phyloP scores from a whole-genome alignment of 2,888 invertebrate genomes.

The Entomobrya proxima region DNA sequence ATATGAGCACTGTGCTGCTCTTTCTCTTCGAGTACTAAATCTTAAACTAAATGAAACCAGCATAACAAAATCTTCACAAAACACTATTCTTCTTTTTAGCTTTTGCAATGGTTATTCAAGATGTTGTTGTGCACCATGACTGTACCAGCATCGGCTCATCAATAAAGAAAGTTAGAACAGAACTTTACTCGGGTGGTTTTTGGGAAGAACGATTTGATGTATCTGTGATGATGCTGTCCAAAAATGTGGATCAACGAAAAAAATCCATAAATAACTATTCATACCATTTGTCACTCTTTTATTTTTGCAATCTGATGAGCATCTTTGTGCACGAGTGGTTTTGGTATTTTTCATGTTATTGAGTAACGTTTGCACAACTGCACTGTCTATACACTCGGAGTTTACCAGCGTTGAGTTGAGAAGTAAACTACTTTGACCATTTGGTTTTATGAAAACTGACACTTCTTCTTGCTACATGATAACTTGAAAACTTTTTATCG shows the following conservation, averaged over 20 bases:
- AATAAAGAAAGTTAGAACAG: background rate
- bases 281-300: conserved; percentile 21
- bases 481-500: background rate
- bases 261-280: conserved; percentile 15
- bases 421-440: background rate
- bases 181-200: background rate
- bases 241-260: conserved; percentile 17
- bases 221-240: background rate
- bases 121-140: background rate
- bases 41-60: background rate
- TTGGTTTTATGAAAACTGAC: conserved; percentile 9
- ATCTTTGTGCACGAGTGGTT: conserved; percentile 18
- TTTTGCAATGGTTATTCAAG: background rate
- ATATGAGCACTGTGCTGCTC: background rate
- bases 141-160: background rate
- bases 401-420: background rate
- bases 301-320: background rate
- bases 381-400: background rate
- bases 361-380: background rate
- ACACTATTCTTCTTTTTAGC: no score
- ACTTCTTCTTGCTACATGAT: background rate
- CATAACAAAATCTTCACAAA: no score
- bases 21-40: background rate
- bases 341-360: background rate
- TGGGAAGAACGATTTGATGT: background rate